Conservation (phyloP, 2,113 vertebrate genomes). For the Cathartes aura region DNA sequence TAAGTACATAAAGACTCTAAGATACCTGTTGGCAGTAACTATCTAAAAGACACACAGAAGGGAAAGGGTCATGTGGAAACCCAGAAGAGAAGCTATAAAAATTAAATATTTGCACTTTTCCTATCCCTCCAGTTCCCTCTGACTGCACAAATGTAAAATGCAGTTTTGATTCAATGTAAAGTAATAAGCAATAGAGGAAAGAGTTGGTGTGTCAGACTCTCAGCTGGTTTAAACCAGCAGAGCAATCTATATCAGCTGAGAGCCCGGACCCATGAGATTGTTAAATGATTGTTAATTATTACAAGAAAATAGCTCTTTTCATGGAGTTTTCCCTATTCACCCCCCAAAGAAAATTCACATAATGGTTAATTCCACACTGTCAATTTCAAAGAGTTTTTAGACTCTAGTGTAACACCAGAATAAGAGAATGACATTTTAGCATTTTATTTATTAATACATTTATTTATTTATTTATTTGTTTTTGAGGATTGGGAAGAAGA, state of each 20-base stretch:
- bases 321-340: slow-evolving; percentile 33
- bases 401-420: not conserved
- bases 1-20: not conserved
- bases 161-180: slow-evolving; percentile 16
- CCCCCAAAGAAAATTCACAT: slow-evolving; percentile 29
- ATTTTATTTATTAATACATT: not conserved
- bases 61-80: not conserved
- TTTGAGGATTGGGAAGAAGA: not conserved
- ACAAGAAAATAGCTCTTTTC: slow-evolving; percentile 54
- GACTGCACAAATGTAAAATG: slow-evolving; percentile 14
- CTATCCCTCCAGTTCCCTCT: not conserved
- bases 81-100: not conserved
- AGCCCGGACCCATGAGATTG: slow-evolving; percentile 18
- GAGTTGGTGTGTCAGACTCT: slow-evolving; percentile 28
- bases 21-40: not conserved
- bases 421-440: not conserved
- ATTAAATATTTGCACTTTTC: not conserved
- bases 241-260: slow-evolving; percentile 46
- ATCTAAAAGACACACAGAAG: not conserved
- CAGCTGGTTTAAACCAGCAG: slow-evolving; percentile 49
- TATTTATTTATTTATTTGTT: not conserved
- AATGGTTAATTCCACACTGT: slow-evolving; percentile 23
- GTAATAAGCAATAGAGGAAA: slow-evolving; percentile 23
- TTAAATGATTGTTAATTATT: slow-evolving; percentile 67
- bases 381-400: slow-evolving; percentile 26